Conservation (phyloP, 2,113 vertebrate genomes). For the Excalfactoria chinensis region DNA sequence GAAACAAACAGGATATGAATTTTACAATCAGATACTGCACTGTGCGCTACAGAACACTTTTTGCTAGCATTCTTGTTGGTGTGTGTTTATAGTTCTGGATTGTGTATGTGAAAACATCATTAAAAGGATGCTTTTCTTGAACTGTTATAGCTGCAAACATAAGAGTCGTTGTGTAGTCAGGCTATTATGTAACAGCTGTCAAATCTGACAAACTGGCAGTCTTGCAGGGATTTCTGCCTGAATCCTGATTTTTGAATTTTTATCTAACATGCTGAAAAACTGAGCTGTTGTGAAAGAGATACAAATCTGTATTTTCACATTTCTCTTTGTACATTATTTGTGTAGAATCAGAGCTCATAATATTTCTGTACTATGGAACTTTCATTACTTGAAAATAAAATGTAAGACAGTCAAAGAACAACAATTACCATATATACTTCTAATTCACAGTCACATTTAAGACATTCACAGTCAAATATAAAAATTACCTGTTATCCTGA, state of each 20-base stretch:
- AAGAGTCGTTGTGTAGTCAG: background rate
- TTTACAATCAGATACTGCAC: background rate
- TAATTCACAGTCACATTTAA: background rate
- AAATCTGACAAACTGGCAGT: background rate
- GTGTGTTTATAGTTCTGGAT: background rate
- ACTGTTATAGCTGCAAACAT: background rate
- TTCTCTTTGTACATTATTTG: background rate
- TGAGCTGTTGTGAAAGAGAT: background rate
- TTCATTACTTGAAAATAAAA: background rate
- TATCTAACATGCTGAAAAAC: background rate
- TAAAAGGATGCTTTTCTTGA: background rate
- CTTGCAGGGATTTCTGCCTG: background rate
- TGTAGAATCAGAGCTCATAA: background rate
- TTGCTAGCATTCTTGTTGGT: background rate
- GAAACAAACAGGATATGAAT: background rate
- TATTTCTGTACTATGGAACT: background rate
- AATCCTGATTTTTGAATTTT: background rate
- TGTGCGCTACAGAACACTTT: background rate
- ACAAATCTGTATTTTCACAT: background rate
- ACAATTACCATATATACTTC: background rate
- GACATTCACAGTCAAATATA: background rate
- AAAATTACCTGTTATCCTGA: background rate
- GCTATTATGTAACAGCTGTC: background rate
- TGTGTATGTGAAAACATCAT: background rate
- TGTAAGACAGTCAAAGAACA: background rate